Conservation (phyloP, 2,113 vertebrate species). For the Platichthys stellatus region DNA sequence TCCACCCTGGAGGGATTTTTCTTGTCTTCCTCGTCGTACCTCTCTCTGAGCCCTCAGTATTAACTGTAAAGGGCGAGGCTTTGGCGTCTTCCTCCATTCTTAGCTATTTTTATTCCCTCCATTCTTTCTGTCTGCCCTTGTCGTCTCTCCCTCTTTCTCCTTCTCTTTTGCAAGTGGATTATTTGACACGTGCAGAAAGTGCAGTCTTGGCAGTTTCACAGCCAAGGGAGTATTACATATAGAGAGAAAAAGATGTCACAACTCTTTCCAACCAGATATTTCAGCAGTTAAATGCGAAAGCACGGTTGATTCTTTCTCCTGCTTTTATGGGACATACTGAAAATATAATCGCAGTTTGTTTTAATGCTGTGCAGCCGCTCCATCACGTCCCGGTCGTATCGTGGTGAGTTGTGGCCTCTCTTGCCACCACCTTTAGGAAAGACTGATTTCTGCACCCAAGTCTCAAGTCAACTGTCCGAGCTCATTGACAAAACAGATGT, state of each 20-base stretch:
- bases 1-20: neutral
- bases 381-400: neutral
- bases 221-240: conserved; percentile 4
- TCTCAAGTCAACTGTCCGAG: conserved; percentile 31
- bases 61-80: conserved; percentile 56
- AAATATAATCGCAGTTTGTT: neutral
- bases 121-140: conserved; percentile 19
- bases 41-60: conserved; percentile 54
- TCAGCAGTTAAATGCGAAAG: neutral
- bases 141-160: conserved; percentile 12
- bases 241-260: neutral
- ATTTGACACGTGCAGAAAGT: conserved; percentile 3
- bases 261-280: neutral
- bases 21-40: conserved; percentile 17
- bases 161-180: neutral
- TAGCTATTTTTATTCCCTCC: conserved; percentile 9
- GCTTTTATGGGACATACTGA: neutral
- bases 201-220: conserved; percentile 12
- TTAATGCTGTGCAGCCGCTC: neutral
- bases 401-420: neutral
- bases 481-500: conserved; percentile 67
- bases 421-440: conserved; percentile 24
- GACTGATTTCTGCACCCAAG: conserved; percentile 33
- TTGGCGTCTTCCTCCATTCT: conserved; percentile 48
- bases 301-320: neutral